phyloP scores from a whole-genome alignment of 2,888 invertebrate genomes.

The Scrobipalpa atriplicella region DNA sequence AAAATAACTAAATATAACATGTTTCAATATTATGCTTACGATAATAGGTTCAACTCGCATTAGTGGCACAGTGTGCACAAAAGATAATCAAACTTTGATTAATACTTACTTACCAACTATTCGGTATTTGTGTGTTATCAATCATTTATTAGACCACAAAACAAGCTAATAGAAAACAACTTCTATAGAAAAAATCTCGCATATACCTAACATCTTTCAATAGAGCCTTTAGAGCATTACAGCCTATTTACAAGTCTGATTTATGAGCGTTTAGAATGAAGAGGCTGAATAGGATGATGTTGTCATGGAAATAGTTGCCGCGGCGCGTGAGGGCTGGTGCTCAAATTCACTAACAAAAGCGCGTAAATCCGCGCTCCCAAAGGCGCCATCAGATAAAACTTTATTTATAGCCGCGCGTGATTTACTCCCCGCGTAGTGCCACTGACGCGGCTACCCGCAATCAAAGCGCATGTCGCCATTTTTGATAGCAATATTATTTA shows the following conservation, averaged over 20 bases:
- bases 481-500: not conserved
- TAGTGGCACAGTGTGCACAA: not conserved
- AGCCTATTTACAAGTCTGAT: conserved; percentile 10
- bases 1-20: too few relatives aligned
- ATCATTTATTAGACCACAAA: not conserved
- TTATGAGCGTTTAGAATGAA: conserved; percentile 12
- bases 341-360: conserved; percentile 49
- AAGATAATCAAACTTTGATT: not conserved
- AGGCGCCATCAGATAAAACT: conserved; percentile 64
- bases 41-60: too few relatives aligned
- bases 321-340: conserved; percentile 36
- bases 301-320: conserved; percentile 22
- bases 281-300: conserved; percentile 16
- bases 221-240: not conserved
- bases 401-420: conserved; percentile 63
- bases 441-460: conserved; percentile 39
- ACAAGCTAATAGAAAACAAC: conserved; percentile 1
- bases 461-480: not conserved
- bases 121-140: not conserved
- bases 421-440: conserved; percentile 59
- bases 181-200: not conserved
- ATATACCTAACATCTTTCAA: not conserved
- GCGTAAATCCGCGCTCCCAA: conserved; percentile 62
- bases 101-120: too few relatives aligned
- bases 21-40: too few relatives aligned